Base-by-base conservation (phyloP, 1,140 invertebrate species). In the Drosophila virilis region DNA sequence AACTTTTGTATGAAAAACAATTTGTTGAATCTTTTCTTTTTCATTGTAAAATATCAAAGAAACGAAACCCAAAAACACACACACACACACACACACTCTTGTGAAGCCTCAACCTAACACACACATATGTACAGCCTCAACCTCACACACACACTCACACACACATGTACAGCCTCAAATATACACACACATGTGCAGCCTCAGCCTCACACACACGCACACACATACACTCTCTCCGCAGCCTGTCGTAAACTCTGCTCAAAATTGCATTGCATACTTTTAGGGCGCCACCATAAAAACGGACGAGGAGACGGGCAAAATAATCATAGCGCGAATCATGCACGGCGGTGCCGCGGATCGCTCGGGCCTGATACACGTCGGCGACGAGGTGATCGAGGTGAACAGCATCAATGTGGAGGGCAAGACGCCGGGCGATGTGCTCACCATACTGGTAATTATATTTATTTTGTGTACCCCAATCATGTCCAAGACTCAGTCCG, bases 201-300 rank as follows among this genome's bases (percentile, higher is more conserved):
- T 48, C 33, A 67, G 6, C 13, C 37, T 9, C 8, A 38, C 33
- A 52, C 40, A 62, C 35, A 62, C 28, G 46, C 40, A 69, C 50
- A 76, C 51, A 65, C 28, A 61, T 45, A 51, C 22, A 66, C 40
- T 38, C 8, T 7, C 35, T 22, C 1, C 22, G 22, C 17, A 17
- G 17, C 22, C 22, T 22, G 0, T 22, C 22, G 22, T 2, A 4
- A 35, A n/a, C 6, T 6, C n/a, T 45, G 13, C 22, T 74, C 13
- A 69, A 37, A 59, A 10, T 12, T 22, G 22, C 8, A 10, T 73
- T 89, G 71, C 73, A 55, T 78, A 81, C 74, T 89, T 92, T 78
- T 84, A 98, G 97, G 98, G 98, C 72, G 98, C 98, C 48, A 99
- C 98, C 32, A 98, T 99, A 91, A 98, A n/a, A 93, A 97, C 96